phyloP scores from a whole-genome alignment of 2,888 invertebrate species.

The Frankliniella intonsa region DNA sequence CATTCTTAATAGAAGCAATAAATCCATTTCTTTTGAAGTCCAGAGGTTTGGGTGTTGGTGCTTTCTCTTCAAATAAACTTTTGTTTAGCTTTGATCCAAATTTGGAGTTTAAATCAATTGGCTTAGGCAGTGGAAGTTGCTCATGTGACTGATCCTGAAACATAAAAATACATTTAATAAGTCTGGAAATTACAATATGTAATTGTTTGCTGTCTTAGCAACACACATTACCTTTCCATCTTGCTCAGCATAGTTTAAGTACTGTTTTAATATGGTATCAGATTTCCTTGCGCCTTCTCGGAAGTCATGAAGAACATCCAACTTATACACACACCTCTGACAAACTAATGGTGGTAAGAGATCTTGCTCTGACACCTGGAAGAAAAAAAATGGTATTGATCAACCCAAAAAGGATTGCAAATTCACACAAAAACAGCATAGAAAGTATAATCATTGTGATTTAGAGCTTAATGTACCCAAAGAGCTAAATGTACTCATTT shows the following conservation, averaged over 20 bases:
- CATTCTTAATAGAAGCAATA: background rate
- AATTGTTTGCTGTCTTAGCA: background rate
- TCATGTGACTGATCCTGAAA: background rate
- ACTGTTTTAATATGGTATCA: conserved; percentile 69
- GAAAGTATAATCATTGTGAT: background rate
- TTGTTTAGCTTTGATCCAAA: background rate
- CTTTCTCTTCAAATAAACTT: conserved; percentile 3
- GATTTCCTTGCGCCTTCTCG: conserved; percentile 70
- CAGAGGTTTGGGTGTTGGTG: background rate
- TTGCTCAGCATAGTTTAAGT: conserved; percentile 67
- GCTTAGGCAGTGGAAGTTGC: background rate
- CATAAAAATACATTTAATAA: background rate
- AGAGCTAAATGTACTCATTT: background rate
- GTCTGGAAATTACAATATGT: no score
- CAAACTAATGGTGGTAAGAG: conserved; percentile 73
- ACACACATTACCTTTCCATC: conserved; percentile 40
- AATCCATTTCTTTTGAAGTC: conserved; percentile 9
- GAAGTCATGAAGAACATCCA: conserved; percentile 72
- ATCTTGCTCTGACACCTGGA: conserved; percentile 70
- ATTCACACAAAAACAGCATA: conserved; percentile 7
- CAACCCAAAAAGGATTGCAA: background rate
- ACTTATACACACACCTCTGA: conserved; percentile 67
- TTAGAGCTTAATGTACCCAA: no score
- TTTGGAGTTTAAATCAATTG: background rate
- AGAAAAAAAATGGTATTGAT: conserved; percentile 41